phyloP scores from a whole-genome alignment of 2,888 invertebrate genomes.

The Entomobrya proxima region DNA sequence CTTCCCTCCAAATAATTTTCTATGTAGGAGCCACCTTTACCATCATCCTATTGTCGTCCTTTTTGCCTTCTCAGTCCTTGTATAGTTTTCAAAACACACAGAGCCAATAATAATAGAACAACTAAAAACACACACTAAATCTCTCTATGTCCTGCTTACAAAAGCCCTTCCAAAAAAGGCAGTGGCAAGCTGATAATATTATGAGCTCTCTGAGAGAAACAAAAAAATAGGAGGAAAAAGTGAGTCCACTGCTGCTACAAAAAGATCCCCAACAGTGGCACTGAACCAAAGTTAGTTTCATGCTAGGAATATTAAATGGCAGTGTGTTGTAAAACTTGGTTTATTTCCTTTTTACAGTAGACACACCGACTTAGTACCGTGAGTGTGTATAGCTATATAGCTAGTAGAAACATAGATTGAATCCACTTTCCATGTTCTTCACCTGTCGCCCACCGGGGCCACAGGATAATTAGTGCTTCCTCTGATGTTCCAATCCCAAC shows the following conservation, averaged over 20 bases:
- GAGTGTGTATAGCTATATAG: background rate
- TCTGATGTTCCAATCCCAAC: constrained; percentile 69
- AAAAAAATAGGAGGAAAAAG: background rate
- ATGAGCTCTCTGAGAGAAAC: background rate
- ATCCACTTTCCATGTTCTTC: constrained; percentile 70
- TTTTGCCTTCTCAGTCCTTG: background rate
- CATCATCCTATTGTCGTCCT: background rate
- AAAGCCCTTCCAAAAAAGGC: background rate
- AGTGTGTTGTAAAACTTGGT: constrained; percentile 62
- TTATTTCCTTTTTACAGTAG: constrained; percentile 66
- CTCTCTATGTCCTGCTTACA: no score
- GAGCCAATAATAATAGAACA: no score
- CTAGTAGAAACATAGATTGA: constrained; percentile 50
- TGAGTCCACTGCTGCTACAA: background rate
- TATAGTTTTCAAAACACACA: no score
- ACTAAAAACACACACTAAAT: no score
- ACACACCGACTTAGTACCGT: background rate
- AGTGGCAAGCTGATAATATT: background rate
- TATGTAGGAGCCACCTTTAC: constrained; percentile 1
- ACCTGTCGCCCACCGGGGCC: constrained; percentile 70
- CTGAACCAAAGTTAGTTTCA: constrained; percentile 57
- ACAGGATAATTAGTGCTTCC: constrained; percentile 70
- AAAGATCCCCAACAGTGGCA: constrained; percentile 51
- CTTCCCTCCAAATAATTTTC: background rate
- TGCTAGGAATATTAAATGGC: constrained; percentile 66